Base-by-base conservation (phyloP, 2,797 vertebrate genomes). In the Enteromius paludinosus region DNA sequence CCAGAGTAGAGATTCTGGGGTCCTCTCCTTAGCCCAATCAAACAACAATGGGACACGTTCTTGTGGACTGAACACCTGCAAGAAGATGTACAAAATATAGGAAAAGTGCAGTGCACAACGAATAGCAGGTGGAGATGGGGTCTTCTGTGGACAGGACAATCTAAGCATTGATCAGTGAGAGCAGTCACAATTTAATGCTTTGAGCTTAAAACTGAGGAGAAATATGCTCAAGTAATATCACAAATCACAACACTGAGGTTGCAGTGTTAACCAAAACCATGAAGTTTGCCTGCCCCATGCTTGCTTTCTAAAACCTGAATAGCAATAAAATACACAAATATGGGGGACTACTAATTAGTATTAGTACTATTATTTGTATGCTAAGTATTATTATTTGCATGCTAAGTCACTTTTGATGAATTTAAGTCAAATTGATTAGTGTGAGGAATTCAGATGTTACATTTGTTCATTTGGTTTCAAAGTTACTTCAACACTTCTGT, bases 261-360 rank as follows among this genome's bases (percentile, higher is more conserved):
- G 64, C 64, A 38, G 64, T 45, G 7, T 25, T 69, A 69, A 69
- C 7, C 15, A 45, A 45, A 69, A 45, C 66, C 41, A 69, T 69
- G 15, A 45, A 1, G 14, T 17, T 9, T 25, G 14, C 14, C 23
- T 69, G n/a, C 23, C 3, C 7, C 38, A 69, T 14, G 35, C 35
- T 23, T 23, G 65, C 65, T n/a, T n/a, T n/a, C n/a, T 68, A 5
- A 41, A 23, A 68, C 3, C 33, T 66, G 5, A 66, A 66, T 43
- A 15, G 5, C 3, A 23, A 7, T 43, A 5, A 12, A 23, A 12
- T 69, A 66, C 33, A 14, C 20, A n/a, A 6, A 45, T 8, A 68
- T 68, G 35, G 35, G 1, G 35, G 4, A 25, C 65, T 23, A 25
- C 12, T 25, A 43, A n/a, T 12, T 14, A 66, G 30, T 30, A 64